These are phyloP conservation scores for Heliothis peltigera DNA, from an alignment of 2,888 invertebrate species.

Conservation along the genomic window DNA sequence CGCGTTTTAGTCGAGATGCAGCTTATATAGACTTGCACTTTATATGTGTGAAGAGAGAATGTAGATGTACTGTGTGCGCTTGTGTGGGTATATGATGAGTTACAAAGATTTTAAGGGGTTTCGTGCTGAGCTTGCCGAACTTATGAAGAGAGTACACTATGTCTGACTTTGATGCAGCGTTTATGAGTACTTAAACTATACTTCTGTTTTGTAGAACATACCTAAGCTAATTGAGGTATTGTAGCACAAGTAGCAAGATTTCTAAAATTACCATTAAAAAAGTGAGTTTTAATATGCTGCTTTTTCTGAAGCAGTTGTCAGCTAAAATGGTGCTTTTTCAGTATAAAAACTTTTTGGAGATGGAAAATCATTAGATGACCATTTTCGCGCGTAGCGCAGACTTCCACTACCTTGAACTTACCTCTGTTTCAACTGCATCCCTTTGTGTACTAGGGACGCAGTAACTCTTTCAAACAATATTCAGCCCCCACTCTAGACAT, in stretches of 20 bases:
- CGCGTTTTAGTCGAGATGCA: slow-evolving; percentile 49
- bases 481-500: too few relatives aligned
- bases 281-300: neutral
- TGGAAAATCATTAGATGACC: too few relatives aligned
- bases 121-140: slow-evolving; percentile 1
- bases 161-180: neutral
- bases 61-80: slow-evolving; percentile 8
- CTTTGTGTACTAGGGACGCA: too few relatives aligned
- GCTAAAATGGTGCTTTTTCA: slow-evolving; percentile 2
- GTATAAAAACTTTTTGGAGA: too few relatives aligned
- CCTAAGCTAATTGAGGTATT: neutral
- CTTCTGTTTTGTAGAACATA: neutral
- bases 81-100: neutral
- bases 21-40: slow-evolving; percentile 25
- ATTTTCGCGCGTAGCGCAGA: too few relatives aligned
- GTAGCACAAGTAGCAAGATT: neutral
- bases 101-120: slow-evolving; percentile 29
- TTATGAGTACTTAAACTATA: neutral
- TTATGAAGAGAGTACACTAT: neutral
- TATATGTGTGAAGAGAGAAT: slow-evolving; percentile 10
- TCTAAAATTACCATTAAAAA: neutral
- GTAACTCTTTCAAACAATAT: too few relatives aligned
- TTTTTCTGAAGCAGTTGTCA: neutral
- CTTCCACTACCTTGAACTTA: too few relatives aligned
- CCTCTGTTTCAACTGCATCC: too few relatives aligned